These are phyloP conservation scores for Emesis furor DNA, from an alignment of 2,888 invertebrate genomes.

Conservation along the genomic window DNA sequence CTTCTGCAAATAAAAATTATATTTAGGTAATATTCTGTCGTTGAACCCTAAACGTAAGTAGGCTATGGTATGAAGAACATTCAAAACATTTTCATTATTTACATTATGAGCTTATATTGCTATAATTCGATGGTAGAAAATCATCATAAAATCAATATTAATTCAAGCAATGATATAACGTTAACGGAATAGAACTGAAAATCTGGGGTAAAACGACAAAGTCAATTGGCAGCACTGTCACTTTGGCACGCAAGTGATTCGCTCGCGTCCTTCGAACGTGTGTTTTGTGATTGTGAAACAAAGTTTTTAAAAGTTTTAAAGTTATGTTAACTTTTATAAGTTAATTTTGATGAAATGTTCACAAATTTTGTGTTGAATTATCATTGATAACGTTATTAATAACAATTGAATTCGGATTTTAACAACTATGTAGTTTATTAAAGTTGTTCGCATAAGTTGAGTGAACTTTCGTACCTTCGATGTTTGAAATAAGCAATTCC, in stretches of 20 bases:
- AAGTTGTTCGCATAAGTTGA: slow-evolving; percentile 84
- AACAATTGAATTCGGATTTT: slow-evolving; percentile 48
- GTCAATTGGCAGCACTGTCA: slow-evolving; percentile 41
- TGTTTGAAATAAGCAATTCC: slow-evolving; percentile 83
- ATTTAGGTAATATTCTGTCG: too few species aligned
- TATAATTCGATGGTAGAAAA: too few species aligned
- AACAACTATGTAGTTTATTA: slow-evolving; percentile 27
- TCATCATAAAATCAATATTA: too few species aligned
- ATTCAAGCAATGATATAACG: too few species aligned
- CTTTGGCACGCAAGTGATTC: slow-evolving; percentile 75
- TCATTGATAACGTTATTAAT: slow-evolving; percentile 81
- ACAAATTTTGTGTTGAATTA: slow-evolving; percentile 3
- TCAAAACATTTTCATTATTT: too few species aligned
- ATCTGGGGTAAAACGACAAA: background rate
- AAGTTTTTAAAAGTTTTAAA: slow-evolving; percentile 85
- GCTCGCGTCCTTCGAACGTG: slow-evolving; percentile 82
- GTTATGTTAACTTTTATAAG: slow-evolving; percentile 79
- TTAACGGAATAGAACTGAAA: background rate
- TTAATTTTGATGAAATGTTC: slow-evolving; percentile 20
- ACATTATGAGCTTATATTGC: too few species aligned
- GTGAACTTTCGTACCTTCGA: slow-evolving; percentile 86
- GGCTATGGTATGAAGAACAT: too few species aligned
- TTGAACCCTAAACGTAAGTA: too few species aligned
- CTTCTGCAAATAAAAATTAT: too few species aligned
- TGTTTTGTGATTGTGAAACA: slow-evolving; percentile 82